Percentiles rank a stretch among this genome's conserved stretches.
phyloP scores from a whole-genome alignment of 2,888 invertebrate genomes.

The Acleris sparsana region DNA sequence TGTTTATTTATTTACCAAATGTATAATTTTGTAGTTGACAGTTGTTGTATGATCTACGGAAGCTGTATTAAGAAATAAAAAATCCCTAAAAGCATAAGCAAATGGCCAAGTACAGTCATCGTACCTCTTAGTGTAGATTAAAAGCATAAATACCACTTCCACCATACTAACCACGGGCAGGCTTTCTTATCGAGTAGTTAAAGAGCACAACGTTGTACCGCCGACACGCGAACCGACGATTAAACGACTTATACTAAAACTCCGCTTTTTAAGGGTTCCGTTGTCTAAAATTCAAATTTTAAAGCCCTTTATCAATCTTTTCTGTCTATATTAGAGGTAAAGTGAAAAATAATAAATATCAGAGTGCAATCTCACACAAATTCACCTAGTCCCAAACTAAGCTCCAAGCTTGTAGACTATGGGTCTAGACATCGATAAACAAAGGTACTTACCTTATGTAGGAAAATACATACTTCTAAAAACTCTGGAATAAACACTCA shows the following conservation, averaged over 20 bases:
- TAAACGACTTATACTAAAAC: constrained; percentile 66
- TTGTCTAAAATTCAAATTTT: constrained; percentile 14
- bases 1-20: too few species aligned
- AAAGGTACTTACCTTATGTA: too few species aligned
- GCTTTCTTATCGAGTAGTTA: constrained; percentile 57
- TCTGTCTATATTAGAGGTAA: too few species aligned
- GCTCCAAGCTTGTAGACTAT: too few species aligned
- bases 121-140: constrained; percentile 67
- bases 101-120: constrained; percentile 53
- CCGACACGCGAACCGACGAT: constrained; percentile 71
- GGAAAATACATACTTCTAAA: too few species aligned
- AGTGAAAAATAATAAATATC: too few species aligned
- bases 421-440: too few species aligned
- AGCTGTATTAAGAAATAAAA: constrained; percentile 29
- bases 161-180: constrained; percentile 57
- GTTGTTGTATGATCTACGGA: too few species aligned
- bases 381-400: too few species aligned
- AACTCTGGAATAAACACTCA: too few species aligned
- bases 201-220: constrained; percentile 59
- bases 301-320: constrained; percentile 12
- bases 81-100: constrained; percentile 45
- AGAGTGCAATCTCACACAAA: too few species aligned
- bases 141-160: constrained; percentile 68
- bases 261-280: constrained; percentile 60
- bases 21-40: too few species aligned